Evolutionary conservation across 1,140 invertebrate species (phyloP), one percentile per base, ranked within the genome.

Genomic region (Asbolus verrucosus): DNA sequence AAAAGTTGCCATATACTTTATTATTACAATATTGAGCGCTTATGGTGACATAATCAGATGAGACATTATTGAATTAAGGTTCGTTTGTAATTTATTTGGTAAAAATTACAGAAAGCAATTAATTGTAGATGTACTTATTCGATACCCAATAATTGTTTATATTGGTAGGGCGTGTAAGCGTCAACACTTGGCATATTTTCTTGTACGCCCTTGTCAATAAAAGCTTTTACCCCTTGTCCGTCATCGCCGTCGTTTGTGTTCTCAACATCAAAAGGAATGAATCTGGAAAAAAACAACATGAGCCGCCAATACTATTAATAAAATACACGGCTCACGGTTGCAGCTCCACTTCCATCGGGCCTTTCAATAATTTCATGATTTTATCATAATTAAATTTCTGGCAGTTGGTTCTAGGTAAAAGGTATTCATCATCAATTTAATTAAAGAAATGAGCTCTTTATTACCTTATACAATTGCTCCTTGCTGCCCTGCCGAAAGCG

Each of bases 401-500:
- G 8, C 39, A 38, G 39, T 41, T 16, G 31, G 30, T 11, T 9
- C 59, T 62, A 18, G n/a, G n/a, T 60, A 14, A 38, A 62, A 62
- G 30, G 13, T 27, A 27, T 27, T n/a, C n/a, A n/a, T n/a, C n/a
- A n/a, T n/a, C n/a, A n/a, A 54, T 27, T 54, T 54, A 54, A 54
- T 27, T 54, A 18, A 27, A 54, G 15, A 36, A 4, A n/a, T 36
- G 5, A 13, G 11, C 21, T 30, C 13, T 54, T 1, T 2, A 9
- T 38, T 63, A 63, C 61, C 18, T 63, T 30, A 15, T 5, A 39
- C 39, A 38, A 15, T 50, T 16, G 14, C 59, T 63, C 11, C 61
- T 27, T 4, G 61, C 31, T 2, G 61, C 61, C 11, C 61, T 31
- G 4, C 61, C 61, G 16, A 63, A 63, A 39, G 61, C 61, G 2